Evolutionary conservation across 2,888 invertebrate species (phyloP), one percentile per base, ranked within the genome.

Genomic region (Ichneumoninae sp.): DNA sequence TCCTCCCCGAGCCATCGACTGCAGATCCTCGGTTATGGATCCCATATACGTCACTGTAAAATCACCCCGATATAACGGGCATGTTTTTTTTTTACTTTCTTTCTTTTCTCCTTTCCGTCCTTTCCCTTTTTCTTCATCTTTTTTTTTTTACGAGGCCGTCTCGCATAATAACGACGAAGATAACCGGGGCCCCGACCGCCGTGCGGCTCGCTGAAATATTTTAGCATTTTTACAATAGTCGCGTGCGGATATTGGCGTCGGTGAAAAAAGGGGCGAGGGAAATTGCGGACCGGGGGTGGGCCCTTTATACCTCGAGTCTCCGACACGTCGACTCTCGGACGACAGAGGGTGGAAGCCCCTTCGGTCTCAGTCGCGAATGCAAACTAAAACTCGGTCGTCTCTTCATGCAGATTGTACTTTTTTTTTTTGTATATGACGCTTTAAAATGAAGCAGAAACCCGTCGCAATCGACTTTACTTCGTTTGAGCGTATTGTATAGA

Each of bases 341-440:
- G 69, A 44, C 13, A 30, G 69, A 63, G 70, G 47, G 26, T 65
- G 73, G 30, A 63, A 63, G 19, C 6, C 22, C 68, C 80, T 81
- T 75, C 79, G 70, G 63, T 74, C 75, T 79, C 83, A 80, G 75
- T 54, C 81, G 60, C 81, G 81, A 83, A 83, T 80, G 80, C 71
- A 83, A 81, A 68, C 68, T 71, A 13, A 81, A 83, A 60, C 63
- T 33, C 63, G 16, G 63, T 33, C 63, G 63, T 30, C 63, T 16
- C 33, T n/a, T n/a, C 63, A 63, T 63, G 33, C n/a, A 63, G 63
- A 63, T 63, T n/a, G 63, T n/a, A 63, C 33, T 63, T 63, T 57
- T 47, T 44, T 10, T 19, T 52, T 0, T 52, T 52, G n/a, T 54
- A 19, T 54, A 54, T 19, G 30, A 63, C 63, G 33, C 10, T 30